Evolutionary conservation across 2,113 vertebrate species (phyloP).

Genomic region (Leptocoma aspasia): DNA sequence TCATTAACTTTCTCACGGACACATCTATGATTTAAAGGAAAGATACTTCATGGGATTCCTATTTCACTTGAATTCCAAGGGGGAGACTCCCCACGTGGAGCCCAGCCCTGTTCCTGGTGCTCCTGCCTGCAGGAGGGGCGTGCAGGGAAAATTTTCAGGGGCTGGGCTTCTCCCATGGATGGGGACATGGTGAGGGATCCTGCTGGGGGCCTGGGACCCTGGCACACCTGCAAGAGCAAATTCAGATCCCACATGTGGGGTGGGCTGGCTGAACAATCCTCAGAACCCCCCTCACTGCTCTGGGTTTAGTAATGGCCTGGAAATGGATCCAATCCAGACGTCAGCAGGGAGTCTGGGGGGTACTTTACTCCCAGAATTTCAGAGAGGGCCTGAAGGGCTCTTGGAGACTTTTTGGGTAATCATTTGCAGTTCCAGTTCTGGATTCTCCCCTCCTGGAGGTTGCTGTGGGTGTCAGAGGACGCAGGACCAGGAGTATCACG

Average conservation of each 20-base stretch:
- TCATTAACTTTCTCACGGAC: conserved; percentile 59
- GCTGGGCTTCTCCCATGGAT: accelerated
- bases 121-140: neutral
- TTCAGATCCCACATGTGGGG: neutral
- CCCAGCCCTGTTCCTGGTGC: neutral
- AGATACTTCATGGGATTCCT: conserved; percentile 44
- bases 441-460: neutral
- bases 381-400: neutral
- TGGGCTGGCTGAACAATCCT: neutral
- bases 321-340: accelerated
- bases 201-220: neutral
- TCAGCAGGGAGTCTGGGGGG: neutral
- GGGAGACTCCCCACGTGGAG: neutral
- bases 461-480: neutral
- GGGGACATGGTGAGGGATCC: accelerated
- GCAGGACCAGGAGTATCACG: neutral
- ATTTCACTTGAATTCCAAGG: conserved; percentile 33
- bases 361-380: neutral
- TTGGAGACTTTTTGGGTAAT: neutral
- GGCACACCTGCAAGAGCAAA: neutral
- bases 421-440: neutral
- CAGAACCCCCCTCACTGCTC: neutral
- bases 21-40: conserved; percentile 59
- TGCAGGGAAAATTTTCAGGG: neutral
- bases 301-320: neutral